Evolutionary conservation across 2,113 vertebrate species (phyloP).

Genomic region (Solenodon paradoxus): DNA sequence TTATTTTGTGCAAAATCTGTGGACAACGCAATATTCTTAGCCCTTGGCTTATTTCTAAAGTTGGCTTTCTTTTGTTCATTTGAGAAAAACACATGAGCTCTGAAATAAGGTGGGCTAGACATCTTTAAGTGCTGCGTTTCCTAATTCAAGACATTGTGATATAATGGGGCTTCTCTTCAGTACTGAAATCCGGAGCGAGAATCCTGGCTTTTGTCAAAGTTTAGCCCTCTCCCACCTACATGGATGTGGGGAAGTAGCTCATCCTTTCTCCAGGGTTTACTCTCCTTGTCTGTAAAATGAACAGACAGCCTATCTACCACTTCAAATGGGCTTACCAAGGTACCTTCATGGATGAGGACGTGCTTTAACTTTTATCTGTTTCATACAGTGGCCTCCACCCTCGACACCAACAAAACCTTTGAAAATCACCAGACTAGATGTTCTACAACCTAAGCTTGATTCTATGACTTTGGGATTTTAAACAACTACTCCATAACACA

Average conservation of each 20-base stretch:
- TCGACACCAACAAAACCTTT: background rate
- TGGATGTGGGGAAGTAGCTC: background rate
- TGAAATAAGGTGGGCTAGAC: background rate
- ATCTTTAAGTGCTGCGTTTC: background rate
- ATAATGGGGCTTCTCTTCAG: background rate
- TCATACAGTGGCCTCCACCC: background rate
- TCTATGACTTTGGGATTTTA: background rate
- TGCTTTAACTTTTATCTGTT: background rate
- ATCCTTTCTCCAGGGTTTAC: background rate
- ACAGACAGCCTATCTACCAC: background rate
- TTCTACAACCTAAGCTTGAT: background rate
- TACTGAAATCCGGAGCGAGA: background rate
- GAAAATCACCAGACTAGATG: background rate
- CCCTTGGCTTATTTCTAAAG: conserved; percentile 25
- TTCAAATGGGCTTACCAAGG: background rate
- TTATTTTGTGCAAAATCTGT: conserved; percentile 4
- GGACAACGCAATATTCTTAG: background rate
- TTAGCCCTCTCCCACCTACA: background rate
- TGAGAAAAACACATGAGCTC: background rate
- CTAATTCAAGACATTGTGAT: background rate
- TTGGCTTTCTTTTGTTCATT: background rate
- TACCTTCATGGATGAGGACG: background rate
- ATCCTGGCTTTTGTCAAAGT: background rate
- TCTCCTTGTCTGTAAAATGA: background rate
- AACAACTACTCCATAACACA: background rate